Evolutionary conservation across 2,888 invertebrate species (phyloP).

Genomic region (Peribatodes rhomboidaria): DNA sequence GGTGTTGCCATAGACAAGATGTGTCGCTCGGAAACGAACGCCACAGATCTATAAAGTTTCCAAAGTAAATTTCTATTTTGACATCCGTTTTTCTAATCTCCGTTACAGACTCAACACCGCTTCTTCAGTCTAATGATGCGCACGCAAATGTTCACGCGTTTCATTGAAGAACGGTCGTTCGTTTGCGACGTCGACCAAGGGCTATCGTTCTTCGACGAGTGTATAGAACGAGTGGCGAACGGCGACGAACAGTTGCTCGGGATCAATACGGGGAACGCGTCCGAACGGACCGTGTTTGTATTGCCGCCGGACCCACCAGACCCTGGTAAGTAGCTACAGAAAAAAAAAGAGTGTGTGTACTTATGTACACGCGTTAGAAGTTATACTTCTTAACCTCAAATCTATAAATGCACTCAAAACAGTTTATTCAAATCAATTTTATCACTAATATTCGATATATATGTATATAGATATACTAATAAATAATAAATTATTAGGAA

Average conservation of each 20-base stretch:
- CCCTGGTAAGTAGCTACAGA: slow-evolving; percentile 61
- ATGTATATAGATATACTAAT: no score
- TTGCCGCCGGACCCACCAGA: slow-evolving; percentile 94
- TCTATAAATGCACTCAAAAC: no score
- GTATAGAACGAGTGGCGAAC: slow-evolving; percentile 91
- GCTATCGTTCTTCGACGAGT: slow-evolving; percentile 96
- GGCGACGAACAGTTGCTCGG: slow-evolving; percentile 90
- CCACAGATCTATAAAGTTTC: no score
- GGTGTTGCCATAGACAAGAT: no score
- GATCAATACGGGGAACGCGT: slow-evolving; percentile 91
- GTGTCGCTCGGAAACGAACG: no score
- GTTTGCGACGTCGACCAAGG: slow-evolving; percentile 99
- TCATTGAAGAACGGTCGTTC: slow-evolving; percentile 99
- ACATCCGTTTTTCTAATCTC: neutral
- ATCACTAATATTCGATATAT: no score
- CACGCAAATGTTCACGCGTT: slow-evolving; percentile 99
- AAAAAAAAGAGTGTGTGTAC: no score
- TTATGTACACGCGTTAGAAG: no score
- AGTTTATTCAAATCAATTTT: no score
- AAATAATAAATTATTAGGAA: no score
- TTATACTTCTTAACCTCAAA: no score
- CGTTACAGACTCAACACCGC: slow-evolving; percentile 89
- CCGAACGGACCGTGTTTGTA: slow-evolving; percentile 97
- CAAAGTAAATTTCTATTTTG: neutral
- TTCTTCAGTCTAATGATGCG: slow-evolving; percentile 96